A percentile compares a stretch with the other conserved stretches of the same genome.
phyloP scores from a whole-genome alignment of 2,113 vertebrate species.

The Probosciger aterrimus region DNA sequence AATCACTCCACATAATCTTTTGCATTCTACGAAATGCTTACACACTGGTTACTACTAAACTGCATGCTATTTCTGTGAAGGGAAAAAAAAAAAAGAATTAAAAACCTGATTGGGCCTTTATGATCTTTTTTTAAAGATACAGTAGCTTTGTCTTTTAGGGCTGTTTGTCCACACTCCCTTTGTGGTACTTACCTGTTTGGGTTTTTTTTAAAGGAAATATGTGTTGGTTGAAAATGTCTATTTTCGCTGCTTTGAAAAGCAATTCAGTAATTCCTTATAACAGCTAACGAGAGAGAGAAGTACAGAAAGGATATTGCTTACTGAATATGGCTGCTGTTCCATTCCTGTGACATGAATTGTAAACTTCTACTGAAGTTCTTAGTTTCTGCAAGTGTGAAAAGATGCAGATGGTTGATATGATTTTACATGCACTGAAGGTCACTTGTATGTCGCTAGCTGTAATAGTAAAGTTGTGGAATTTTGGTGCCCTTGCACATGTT shows the following conservation, averaged over 20 bases:
- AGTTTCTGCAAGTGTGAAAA: neutral
- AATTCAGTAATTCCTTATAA: neutral
- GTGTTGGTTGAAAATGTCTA: neutral
- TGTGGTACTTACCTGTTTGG: neutral
- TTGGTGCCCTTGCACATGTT: neutral
- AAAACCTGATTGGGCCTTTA: neutral
- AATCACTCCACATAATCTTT: constrained; percentile 6
- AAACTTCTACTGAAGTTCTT: neutral
- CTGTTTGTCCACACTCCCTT: accelerated
- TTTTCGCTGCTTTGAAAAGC: neutral
- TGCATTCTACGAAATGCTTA: neutral
- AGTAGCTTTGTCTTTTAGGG: neutral
- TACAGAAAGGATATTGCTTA: neutral
- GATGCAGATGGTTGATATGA: neutral
- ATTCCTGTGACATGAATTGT: neutral
- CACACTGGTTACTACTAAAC: neutral
- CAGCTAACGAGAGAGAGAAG: neutral
- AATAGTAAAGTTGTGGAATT: neutral
- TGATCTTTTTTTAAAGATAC: neutral
- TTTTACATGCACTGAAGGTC: neutral
- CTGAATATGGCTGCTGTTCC: neutral
- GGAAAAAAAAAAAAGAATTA: neutral
- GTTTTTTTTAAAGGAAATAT: neutral
- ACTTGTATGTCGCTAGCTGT: neutral
- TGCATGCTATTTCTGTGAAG: neutral